Evolutionary conservation across 2,888 invertebrate species (phyloP).

Genomic region (Acanthosepion esculentum): DNA sequence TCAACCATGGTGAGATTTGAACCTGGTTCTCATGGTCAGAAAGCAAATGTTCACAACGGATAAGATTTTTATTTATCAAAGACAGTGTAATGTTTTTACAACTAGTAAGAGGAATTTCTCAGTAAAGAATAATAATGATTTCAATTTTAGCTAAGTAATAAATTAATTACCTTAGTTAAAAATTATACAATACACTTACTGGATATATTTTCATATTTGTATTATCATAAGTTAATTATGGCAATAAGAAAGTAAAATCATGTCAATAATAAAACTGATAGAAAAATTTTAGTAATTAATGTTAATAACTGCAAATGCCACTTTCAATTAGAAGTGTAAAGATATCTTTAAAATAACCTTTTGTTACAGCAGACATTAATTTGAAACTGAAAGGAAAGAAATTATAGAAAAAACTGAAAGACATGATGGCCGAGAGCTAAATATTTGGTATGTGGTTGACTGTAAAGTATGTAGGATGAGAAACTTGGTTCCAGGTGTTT

Average conservation of each 20-base stretch:
- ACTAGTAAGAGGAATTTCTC: too few species aligned
- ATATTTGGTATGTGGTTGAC: background rate
- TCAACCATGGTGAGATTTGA: too few species aligned
- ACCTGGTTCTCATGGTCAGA: too few species aligned
- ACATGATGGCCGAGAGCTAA: background rate
- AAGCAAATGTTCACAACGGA: too few species aligned
- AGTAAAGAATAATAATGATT: too few species aligned
- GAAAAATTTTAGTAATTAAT: background rate
- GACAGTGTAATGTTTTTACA: too few species aligned
- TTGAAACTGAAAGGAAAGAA: background rate
- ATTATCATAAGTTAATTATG: too few species aligned
- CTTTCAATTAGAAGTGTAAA: background rate
- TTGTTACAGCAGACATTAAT: background rate
- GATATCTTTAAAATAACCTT: background rate
- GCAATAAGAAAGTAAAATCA: background rate
- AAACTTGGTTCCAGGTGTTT: background rate
- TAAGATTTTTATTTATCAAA: too few species aligned
- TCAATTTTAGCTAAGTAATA: too few species aligned
- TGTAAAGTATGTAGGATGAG: background rate
- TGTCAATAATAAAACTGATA: background rate
- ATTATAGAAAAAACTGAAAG: background rate
- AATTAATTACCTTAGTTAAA: too few species aligned
- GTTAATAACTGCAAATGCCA: conserved; percentile 4
- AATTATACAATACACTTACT: too few species aligned
- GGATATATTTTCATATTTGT: too few species aligned